A percentile compares a stretch with the other conserved stretches of the same genome.
These are phyloP conservation scores for Biston stratarius DNA, from an alignment of 2,888 invertebrate genomes.

Conservation along the genomic window DNA sequence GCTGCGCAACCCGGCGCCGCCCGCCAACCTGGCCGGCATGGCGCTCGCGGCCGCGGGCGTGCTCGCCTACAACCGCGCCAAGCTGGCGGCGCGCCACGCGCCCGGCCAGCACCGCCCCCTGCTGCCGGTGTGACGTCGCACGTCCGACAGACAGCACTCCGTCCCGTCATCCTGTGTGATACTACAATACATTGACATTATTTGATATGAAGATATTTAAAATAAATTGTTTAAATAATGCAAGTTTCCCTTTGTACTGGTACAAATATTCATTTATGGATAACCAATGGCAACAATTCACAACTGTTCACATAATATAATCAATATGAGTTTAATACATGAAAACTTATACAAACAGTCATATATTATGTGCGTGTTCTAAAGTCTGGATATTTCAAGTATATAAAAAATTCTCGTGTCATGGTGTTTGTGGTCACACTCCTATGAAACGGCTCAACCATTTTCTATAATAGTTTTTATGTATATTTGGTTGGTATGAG, in stretches of 20 bases:
- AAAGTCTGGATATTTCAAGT: too few species aligned
- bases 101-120: constrained; percentile 39
- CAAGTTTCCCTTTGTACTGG: neutral
- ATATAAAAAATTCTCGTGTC: too few species aligned
- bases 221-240: constrained; percentile 1
- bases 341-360: too few species aligned
- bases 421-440: too few species aligned
- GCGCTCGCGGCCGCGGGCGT: constrained; percentile 95
- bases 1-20: constrained; percentile 96
- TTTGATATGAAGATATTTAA: constrained; percentile 14
- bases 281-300: too few species aligned
- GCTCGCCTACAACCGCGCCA: constrained; percentile 92
- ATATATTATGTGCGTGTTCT: too few species aligned
- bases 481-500: too few species aligned
- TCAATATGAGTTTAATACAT: too few species aligned
- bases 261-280: neutral
- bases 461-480: too few species aligned
- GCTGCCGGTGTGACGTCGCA: constrained; percentile 23
- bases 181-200: constrained; percentile 21
- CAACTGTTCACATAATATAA: too few species aligned
- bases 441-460: too few species aligned
- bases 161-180: neutral
- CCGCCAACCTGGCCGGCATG: constrained; percentile 96
- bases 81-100: constrained; percentile 47
- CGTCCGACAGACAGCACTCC: too few species aligned